phyloP scores from a whole-genome alignment of 2,113 vertebrate genomes.

The Conger conger region DNA sequence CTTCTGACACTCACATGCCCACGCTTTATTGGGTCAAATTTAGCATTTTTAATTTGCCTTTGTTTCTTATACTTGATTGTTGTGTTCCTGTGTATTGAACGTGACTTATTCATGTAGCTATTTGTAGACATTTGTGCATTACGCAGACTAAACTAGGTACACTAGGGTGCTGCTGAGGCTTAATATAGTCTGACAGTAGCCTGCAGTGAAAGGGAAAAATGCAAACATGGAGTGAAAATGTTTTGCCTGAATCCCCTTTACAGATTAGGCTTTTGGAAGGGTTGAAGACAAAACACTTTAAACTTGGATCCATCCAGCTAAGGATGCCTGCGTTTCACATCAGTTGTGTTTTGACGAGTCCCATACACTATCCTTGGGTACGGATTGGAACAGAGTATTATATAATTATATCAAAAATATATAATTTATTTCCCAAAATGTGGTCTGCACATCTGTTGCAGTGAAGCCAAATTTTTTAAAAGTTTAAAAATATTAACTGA shows the following conservation, averaged over 20 bases:
- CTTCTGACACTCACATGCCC: background rate
- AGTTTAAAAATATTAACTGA: slow-evolving; percentile 35
- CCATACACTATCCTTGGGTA: slow-evolving; percentile 55
- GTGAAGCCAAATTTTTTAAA: slow-evolving; percentile 52
- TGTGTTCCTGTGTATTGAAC: background rate
- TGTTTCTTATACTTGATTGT: background rate
- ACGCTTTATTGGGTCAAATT: background rate
- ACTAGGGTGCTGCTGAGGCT: background rate
- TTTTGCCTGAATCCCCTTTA: background rate
- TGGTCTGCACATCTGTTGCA: slow-evolving; percentile 40
- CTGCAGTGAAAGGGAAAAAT: background rate
- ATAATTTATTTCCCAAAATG: too few species aligned
- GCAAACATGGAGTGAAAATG: background rate
- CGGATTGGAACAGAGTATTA: slow-evolving; percentile 55
- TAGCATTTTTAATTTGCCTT: background rate
- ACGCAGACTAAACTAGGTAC: background rate
- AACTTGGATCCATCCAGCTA: background rate
- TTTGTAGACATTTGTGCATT: background rate
- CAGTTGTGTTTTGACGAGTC: slow-evolving; percentile 23
- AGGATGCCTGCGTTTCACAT: background rate
- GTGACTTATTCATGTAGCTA: background rate
- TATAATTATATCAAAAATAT: too few species aligned
- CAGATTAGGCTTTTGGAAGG: background rate
- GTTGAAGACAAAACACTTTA: background rate
- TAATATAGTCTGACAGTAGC: background rate